phyloP scores from a whole-genome alignment of 23 tunicate species.

The Trididemnum miniatum region DNA sequence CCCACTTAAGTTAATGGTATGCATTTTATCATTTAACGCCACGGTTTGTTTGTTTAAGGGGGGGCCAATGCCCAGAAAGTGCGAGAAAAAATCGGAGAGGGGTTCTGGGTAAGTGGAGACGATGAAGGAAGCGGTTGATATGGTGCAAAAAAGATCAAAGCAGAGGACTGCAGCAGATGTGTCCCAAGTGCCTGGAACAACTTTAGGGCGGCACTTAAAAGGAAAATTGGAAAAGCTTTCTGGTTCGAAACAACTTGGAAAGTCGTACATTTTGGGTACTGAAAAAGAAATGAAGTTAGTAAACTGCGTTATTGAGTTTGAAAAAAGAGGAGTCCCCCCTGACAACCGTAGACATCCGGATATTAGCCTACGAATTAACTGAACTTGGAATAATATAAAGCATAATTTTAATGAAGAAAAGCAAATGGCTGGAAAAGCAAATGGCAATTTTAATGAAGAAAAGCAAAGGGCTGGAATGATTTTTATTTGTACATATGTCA shows the following conservation, averaged over 20 bases:
- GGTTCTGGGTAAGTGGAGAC: conserved; percentile 14
- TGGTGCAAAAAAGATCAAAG: conserved; percentile 22
- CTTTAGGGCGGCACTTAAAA: conserved; percentile 8
- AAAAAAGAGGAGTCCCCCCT: conserved; percentile 26
- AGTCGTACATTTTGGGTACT: conserved; percentile 18
- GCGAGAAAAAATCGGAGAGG: not conserved
- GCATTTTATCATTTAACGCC: not conserved
- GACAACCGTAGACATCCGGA: conserved; percentile 19
- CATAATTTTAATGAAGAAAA: conserved; percentile 15
- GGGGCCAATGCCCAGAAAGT: conserved; percentile 17
- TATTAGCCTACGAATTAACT: conserved; percentile 12
- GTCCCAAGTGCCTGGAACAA: conserved; percentile 20
- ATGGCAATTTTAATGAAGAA: not conserved
- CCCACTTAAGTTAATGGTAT: not conserved
- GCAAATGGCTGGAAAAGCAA: conserved; percentile 9
- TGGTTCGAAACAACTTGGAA: conserved; percentile 22
- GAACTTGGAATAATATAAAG: conserved; percentile 17
- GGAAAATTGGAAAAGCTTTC: not conserved
- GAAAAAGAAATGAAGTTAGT: conserved; percentile 21
- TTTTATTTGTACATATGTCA: not conserved
- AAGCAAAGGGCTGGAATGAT: not conserved
- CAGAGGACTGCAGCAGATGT: conserved; percentile 25
- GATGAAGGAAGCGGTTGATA: conserved; percentile 19
- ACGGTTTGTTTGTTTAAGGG: not conserved
- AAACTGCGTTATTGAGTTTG: conserved; percentile 16